Evolutionary conservation across 2,888 invertebrate genomes (phyloP).

Genomic region (Megaustenia siamemsis): DNA sequence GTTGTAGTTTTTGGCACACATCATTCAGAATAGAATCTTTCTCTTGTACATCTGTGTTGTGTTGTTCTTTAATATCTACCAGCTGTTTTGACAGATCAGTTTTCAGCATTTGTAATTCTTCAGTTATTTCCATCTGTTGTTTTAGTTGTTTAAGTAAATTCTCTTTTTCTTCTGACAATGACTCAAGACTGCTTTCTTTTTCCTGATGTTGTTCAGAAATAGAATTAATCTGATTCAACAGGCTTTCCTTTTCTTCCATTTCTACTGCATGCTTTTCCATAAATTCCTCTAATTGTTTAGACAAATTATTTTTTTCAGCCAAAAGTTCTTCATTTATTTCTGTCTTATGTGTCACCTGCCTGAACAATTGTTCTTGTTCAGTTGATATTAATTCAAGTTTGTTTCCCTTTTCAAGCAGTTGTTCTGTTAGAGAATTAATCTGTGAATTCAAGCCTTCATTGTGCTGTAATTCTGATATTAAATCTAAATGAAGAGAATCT

Average conservation of each 20-base stretch:
- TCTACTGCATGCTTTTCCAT: conserved; percentile 63
- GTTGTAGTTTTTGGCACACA: conserved; percentile 39
- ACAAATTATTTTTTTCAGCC: conserved; percentile 2
- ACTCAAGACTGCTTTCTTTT: conserved; percentile 47
- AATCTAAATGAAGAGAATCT: conserved; percentile 11
- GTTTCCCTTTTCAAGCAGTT: conserved; percentile 53
- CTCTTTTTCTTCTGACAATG: conserved; percentile 46
- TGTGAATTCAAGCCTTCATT: neutral
- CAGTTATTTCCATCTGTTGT: conserved; percentile 11
- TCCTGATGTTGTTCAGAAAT: conserved; percentile 60
- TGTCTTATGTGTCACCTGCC: conserved; percentile 22
- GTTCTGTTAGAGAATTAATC: conserved; percentile 54
- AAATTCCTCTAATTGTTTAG: conserved; percentile 34
- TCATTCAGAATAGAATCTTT: conserved; percentile 42
- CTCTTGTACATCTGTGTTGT: conserved; percentile 64
- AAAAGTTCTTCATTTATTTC: conserved; percentile 28
- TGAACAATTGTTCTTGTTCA: conserved; percentile 45
- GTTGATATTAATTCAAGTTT: conserved; percentile 47
- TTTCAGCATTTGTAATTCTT: conserved; percentile 32
- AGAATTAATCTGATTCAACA: neutral
- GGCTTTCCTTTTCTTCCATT: conserved; percentile 59
- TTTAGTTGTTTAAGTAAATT: conserved; percentile 35
- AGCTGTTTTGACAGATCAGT: conserved; percentile 24
- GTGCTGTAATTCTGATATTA: conserved; percentile 4
- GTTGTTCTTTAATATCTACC: conserved; percentile 57